Conservation (phyloP, 2,113 vertebrate genomes). For the Mustela lutreola region DNA sequence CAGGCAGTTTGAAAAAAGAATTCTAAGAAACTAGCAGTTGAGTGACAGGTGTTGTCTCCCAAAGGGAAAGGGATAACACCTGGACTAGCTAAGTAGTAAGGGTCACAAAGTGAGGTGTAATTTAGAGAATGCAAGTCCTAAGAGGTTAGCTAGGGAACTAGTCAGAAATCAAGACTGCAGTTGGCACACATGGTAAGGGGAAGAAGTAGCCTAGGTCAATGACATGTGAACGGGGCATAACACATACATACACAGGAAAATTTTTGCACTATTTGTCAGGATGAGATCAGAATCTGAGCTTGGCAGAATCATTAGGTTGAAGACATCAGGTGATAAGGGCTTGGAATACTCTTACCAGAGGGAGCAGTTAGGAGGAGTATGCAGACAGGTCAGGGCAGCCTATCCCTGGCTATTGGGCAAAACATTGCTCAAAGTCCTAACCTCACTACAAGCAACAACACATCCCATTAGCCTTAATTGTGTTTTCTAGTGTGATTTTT, state of each 20-base stretch:
- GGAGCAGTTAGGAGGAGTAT: neutral
- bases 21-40: neutral
- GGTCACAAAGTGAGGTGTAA: neutral
- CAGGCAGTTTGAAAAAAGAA: slow-evolving; percentile 2
- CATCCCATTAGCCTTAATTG: slow-evolving; percentile 10
- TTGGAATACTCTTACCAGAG: neutral
- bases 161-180: neutral
- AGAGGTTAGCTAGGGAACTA: neutral
- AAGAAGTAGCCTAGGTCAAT: neutral
- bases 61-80: neutral
- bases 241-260: neutral
- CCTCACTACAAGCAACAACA: neutral
- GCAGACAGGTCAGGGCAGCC: neutral
- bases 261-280: neutral
- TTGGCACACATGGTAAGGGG: neutral
- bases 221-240: neutral
- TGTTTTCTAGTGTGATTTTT: neutral
- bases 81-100: neutral
- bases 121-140: neutral
- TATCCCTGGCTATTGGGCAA: neutral
- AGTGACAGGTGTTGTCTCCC: neutral
- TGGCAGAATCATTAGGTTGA: neutral
- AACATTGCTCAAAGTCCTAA: neutral
- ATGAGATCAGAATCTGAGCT: neutral
- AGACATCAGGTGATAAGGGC: neutral